phyloP scores from a whole-genome alignment of 2,113 vertebrate species.

The Lepidothrix coronata region DNA sequence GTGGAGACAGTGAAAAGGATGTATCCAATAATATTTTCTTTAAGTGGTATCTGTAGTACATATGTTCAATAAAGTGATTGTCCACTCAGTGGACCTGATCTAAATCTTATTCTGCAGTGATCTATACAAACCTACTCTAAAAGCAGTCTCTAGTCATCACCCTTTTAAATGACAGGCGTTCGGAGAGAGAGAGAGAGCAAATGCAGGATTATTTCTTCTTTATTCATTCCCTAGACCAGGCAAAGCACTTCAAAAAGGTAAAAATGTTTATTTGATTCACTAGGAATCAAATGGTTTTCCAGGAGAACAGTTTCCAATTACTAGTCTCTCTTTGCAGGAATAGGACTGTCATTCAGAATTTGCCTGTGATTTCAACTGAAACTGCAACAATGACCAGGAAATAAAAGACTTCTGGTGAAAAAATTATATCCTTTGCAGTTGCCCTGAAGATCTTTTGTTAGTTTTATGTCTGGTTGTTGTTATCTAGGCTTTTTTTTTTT shows the following conservation, averaged over 20 bases:
- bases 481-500: not conserved
- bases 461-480: not conserved
- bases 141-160: not conserved
- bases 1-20: not conserved
- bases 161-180: not conserved
- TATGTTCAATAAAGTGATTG: not conserved
- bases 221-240: not conserved
- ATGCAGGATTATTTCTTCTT: not conserved
- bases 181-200: not conserved
- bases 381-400: not conserved
- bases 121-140: not conserved
- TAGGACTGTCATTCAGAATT: not conserved
- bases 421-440: not conserved
- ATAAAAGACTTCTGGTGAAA: not conserved
- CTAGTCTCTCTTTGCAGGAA: not conserved
- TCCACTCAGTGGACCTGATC: not conserved
- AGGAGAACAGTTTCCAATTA: slow-evolving; percentile 17
- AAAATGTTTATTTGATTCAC: not conserved
- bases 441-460: not conserved
- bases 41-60: not conserved
- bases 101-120: not conserved
- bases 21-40: not conserved
- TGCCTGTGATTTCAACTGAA: not conserved
- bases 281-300: slow-evolving; percentile 4
- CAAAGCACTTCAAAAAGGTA: not conserved